Conservation (phyloP, 2,797 vertebrate species). For the Liparis tanakae region DNA sequence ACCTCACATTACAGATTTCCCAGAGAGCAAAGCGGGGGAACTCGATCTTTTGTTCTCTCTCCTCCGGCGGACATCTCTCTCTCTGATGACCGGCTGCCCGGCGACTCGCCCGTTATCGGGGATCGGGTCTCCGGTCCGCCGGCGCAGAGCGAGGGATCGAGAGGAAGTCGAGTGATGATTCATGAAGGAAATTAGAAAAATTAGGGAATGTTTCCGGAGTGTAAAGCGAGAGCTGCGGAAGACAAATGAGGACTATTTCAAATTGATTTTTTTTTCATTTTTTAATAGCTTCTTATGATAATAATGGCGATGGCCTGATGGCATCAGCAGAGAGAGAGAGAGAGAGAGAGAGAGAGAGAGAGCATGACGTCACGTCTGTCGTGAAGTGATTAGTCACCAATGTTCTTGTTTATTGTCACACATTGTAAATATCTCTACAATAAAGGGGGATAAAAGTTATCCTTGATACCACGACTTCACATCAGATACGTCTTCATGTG, state of each 20-base stretch:
- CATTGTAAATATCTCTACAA: not conserved
- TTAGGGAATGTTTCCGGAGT: not conserved
- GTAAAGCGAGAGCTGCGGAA: not conserved
- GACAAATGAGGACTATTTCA: not conserved
- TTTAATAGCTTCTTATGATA: too few relatives aligned
- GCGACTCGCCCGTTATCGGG: constrained; percentile 42
- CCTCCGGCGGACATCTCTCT: constrained; percentile 53
- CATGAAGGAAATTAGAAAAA: not conserved
- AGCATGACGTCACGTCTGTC: too few relatives aligned
- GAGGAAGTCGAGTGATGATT: constrained; percentile 9
- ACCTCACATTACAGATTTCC: constrained; percentile 78
- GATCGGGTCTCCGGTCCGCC: constrained; percentile 67
- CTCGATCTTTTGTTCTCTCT: constrained; percentile 67
- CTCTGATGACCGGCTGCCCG: constrained; percentile 61
- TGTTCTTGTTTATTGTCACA: not conserved
- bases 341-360: too few relatives aligned
- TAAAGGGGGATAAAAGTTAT: not conserved
- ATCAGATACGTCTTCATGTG: not conserved
- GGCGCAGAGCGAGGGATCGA: constrained; percentile 4
- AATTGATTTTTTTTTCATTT: too few relatives aligned
- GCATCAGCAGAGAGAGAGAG: too few relatives aligned
- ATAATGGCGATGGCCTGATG: too few relatives aligned
- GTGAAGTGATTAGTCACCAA: not conserved
- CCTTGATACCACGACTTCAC: not conserved
- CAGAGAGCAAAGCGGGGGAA: constrained; percentile 67